These are phyloP conservation scores for Formica exsecta DNA, from an alignment of 1,140 invertebrate species.

Conservation along the genomic window DNA sequence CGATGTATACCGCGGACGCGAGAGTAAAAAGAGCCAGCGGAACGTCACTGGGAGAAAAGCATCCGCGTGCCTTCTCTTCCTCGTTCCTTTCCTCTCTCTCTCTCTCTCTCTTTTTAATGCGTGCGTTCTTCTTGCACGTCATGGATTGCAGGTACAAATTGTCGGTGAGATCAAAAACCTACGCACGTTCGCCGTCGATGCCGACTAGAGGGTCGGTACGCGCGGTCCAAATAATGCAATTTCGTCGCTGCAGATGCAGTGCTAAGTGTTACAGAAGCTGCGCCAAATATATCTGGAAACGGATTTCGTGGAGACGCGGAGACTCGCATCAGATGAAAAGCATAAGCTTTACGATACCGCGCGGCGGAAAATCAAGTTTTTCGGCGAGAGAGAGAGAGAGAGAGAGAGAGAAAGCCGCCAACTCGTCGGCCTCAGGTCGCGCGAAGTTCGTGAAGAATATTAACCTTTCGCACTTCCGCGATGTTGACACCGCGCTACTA, in stretches of 20 bases:
- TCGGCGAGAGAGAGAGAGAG: not conserved
- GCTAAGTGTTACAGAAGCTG: not conserved
- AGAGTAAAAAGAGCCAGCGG: constrained; percentile 64
- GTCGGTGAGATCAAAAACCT: constrained; percentile 76
- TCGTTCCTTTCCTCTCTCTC: constrained; percentile 5
- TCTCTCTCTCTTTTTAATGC: constrained; percentile 2
- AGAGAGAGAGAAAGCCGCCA: not conserved
- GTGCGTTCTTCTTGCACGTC: constrained; percentile 65
- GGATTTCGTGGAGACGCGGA: not conserved
- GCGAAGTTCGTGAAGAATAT: constrained; percentile 17
- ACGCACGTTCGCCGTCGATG: constrained; percentile 58
- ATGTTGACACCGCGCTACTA: not conserved
- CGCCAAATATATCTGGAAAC: constrained; percentile 14
- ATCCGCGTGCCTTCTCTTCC: constrained; percentile 16
- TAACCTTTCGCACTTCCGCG: not conserved
- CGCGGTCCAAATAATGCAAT: constrained; percentile 69
- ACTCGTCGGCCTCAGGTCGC: not conserved
- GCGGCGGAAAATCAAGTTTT: constrained; percentile 21
- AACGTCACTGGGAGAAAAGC: constrained; percentile 16
- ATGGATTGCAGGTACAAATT: constrained; percentile 74
- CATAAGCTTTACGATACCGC: not conserved
- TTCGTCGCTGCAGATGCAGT: constrained; percentile 39
- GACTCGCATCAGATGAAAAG: constrained; percentile 15
- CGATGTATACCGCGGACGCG: not conserved
- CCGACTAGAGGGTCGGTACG: constrained; percentile 27